These are phyloP conservation scores for Steinernema hermaphroditum DNA, from an alignment of 2,888 invertebrate species.

Conservation along the genomic window DNA sequence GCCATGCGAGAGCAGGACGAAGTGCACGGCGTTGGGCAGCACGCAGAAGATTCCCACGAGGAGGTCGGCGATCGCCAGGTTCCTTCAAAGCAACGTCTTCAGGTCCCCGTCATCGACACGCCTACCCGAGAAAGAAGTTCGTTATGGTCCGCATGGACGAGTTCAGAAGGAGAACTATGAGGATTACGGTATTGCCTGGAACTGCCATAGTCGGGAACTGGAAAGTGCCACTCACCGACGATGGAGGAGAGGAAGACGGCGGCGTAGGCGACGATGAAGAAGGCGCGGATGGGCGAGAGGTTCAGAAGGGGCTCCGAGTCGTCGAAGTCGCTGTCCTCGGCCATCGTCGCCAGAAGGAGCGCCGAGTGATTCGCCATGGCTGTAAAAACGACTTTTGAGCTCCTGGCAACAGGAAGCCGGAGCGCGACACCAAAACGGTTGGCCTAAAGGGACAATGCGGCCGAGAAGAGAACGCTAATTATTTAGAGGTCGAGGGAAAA, in stretches of 20 bases:
- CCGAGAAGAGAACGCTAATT: too few species aligned
- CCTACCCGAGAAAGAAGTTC: constrained; percentile 85
- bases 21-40: constrained; percentile 78
- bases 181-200: constrained; percentile 83
- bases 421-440: too few species aligned
- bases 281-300: constrained; percentile 51
- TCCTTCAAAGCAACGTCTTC: constrained; percentile 65
- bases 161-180: constrained; percentile 81
- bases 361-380: background rate
- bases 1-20: constrained; percentile 57
- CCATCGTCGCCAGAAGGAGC: background rate
- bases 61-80: constrained; percentile 85
- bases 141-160: constrained; percentile 82
- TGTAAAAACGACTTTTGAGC: background rate
- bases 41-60: constrained; percentile 89
- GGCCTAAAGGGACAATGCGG: too few species aligned
- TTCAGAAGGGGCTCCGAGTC: constrained; percentile 46
- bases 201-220: too few species aligned
- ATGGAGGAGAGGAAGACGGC: constrained; percentile 59
- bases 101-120: too few species aligned
- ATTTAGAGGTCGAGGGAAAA: too few species aligned
- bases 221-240: constrained; percentile 51
- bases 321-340: constrained; percentile 4
- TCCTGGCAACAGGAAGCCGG: background rate
- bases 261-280: constrained; percentile 56